Evolutionary conservation across 2,797 vertebrate species (phyloP).

Genomic region (Benthosema pterotum): DNA sequence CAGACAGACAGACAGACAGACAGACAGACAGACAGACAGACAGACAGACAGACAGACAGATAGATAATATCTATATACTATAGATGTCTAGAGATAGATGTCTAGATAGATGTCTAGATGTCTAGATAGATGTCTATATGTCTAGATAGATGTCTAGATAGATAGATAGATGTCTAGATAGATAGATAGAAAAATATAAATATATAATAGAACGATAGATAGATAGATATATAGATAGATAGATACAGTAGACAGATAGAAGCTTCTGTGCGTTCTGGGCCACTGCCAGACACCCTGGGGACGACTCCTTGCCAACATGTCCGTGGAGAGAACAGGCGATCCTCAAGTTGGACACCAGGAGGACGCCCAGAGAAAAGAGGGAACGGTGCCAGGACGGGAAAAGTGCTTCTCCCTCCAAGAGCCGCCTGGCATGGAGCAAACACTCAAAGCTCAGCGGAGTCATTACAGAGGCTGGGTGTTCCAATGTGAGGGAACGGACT

Average conservation of each 20-base stretch:
- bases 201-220: too few relatives aligned
- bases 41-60: conserved; percentile 12
- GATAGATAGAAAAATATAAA: conserved; percentile 16
- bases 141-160: too few relatives aligned
- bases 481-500: conserved; percentile 20
- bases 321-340: conserved; percentile 36
- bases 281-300: conserved; percentile 51
- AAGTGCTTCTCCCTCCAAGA: conserved; percentile 1
- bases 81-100: conserved; percentile 2
- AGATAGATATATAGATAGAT: too few relatives aligned
- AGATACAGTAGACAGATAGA: conserved; percentile 16
- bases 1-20: conserved; percentile 12
- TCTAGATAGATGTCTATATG: background rate
- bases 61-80: too few relatives aligned
- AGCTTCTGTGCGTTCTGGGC: conserved; percentile 23
- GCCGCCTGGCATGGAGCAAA: conserved; percentile 1
- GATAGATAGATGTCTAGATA: too few relatives aligned
- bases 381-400: conserved; percentile 10
- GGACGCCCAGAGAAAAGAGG: conserved; percentile 14
- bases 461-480: conserved; percentile 22
- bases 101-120: too few relatives aligned
- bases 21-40: too few relatives aligned
- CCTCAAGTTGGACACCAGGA: conserved; percentile 20
- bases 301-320: conserved; percentile 45
- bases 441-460: background rate